These are phyloP conservation scores for Stratiomys singularior DNA, from an alignment of 2,888 invertebrate species.

Conservation along the genomic window DNA sequence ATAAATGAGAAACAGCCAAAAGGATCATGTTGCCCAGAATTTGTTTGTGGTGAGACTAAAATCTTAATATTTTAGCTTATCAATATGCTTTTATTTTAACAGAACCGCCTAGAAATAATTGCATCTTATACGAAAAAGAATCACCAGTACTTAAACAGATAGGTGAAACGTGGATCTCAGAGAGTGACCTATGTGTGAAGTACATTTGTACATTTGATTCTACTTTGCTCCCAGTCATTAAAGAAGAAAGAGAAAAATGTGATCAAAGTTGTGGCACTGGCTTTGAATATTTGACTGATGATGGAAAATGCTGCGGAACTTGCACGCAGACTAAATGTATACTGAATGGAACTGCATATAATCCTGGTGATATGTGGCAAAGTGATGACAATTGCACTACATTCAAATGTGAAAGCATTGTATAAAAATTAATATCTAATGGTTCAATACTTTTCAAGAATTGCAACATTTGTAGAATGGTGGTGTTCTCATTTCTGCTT, in stretches of 20 bases:
- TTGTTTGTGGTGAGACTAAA: conserved; percentile 70
- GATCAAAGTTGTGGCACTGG: conserved; percentile 66
- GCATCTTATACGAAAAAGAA: conserved; percentile 61
- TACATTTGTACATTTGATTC: conserved; percentile 61
- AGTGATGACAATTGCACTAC: conserved; percentile 75
- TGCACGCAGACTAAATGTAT: conserved; percentile 72
- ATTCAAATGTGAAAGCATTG: conserved; percentile 66
- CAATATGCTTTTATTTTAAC: conserved; percentile 2
- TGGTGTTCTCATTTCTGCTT: conserved; percentile 69
- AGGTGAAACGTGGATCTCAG: conserved; percentile 66
- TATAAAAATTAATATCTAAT: neutral
- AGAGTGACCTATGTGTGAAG: conserved; percentile 65
- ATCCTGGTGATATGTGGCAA: conserved; percentile 70
- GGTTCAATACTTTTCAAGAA: conserved; percentile 48
- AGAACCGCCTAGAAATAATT: conserved; percentile 62
- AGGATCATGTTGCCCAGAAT: conserved; percentile 73
- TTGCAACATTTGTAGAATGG: conserved; percentile 55
- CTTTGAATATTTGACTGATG: conserved; percentile 67
- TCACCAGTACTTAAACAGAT: conserved; percentile 61
- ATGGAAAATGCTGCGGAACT: conserved; percentile 71
- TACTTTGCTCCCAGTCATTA: conserved; percentile 57
- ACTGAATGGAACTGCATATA: conserved; percentile 66
- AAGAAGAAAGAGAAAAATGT: conserved; percentile 58
- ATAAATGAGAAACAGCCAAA: conserved; percentile 60
- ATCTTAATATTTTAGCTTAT: neutral